A percentile compares a stretch with the other conserved stretches of the same genome.
Conservation (phyloP, 2,113 vertebrate species). For the Lagopus muta region DNA sequence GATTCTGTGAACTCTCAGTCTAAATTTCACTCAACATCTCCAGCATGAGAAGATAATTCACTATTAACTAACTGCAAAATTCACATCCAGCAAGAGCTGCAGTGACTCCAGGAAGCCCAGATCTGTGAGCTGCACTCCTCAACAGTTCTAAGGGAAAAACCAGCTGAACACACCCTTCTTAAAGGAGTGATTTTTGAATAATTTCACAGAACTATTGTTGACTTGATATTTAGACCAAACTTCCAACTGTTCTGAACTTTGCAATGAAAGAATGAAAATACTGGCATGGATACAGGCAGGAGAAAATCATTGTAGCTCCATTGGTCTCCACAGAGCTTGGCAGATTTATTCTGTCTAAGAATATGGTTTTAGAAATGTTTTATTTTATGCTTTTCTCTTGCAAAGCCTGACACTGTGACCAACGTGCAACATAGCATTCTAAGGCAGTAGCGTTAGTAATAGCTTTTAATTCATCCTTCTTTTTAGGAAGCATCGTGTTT, state of each 20-base stretch:
- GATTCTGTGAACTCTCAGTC: not conserved
- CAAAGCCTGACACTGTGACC: not conserved
- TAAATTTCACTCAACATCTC: not conserved
- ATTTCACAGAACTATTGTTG: not conserved
- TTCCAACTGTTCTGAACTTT: not conserved
- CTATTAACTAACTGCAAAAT: not conserved
- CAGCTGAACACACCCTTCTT: not conserved
- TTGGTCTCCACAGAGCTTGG: not conserved
- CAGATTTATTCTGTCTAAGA: not conserved
- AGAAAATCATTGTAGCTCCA: not conserved
- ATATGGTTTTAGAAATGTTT: not conserved
- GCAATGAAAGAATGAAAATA: not conserved
- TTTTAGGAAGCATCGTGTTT: not conserved
- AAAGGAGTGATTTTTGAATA: not conserved
- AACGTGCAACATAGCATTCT: not conserved
- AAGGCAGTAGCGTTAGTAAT: not conserved
- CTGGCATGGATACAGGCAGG: fast-evolving
- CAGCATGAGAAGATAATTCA: not conserved
- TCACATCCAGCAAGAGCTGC: not conserved
- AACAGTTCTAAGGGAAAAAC: not conserved
- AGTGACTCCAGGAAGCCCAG: not conserved
- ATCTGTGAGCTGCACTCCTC: not conserved
- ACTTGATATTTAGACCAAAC: not conserved
- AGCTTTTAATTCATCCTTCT: not conserved
- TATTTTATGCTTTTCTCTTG: not conserved